Evolutionary conservation across 2,888 invertebrate genomes (phyloP).

Genomic region (Ceratothoa steindachneri): DNA sequence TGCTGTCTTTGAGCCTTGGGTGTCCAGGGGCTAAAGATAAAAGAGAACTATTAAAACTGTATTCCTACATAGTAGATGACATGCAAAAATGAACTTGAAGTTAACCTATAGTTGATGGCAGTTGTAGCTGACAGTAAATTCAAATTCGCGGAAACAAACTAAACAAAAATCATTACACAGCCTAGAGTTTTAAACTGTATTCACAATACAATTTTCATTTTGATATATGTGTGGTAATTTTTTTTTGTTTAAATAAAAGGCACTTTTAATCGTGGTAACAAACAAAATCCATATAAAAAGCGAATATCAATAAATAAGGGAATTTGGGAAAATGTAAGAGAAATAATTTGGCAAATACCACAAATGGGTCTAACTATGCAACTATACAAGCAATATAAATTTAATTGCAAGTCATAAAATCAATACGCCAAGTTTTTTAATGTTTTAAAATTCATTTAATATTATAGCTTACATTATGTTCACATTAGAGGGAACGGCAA

Average conservation of each 20-base stretch:
- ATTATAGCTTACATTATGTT: not conserved
- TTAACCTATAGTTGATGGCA: not conserved
- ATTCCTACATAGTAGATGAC: not conserved
- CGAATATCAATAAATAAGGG: not conserved
- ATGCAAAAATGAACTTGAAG: not conserved
- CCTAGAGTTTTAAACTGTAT: not conserved
- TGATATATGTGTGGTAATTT: not conserved
- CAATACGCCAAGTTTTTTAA: not conserved
- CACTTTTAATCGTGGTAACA: not conserved
- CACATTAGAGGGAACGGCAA: not conserved
- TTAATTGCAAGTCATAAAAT: not conserved
- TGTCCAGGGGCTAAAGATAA: no score
- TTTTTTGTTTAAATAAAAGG: not conserved
- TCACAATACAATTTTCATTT: not conserved
- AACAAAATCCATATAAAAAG: not conserved
- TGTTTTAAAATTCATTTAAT: not conserved
- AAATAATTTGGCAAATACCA: no score
- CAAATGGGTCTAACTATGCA: not conserved
- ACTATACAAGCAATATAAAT: not conserved
- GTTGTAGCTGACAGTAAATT: not conserved
- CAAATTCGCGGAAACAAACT: not conserved
- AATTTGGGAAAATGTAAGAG: no score
- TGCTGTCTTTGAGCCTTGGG: no score
- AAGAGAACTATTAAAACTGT: not conserved
- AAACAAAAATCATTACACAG: not conserved